phyloP scores from a whole-genome alignment of 2,888 invertebrate genomes.

The Tetragonisca angustula region DNA sequence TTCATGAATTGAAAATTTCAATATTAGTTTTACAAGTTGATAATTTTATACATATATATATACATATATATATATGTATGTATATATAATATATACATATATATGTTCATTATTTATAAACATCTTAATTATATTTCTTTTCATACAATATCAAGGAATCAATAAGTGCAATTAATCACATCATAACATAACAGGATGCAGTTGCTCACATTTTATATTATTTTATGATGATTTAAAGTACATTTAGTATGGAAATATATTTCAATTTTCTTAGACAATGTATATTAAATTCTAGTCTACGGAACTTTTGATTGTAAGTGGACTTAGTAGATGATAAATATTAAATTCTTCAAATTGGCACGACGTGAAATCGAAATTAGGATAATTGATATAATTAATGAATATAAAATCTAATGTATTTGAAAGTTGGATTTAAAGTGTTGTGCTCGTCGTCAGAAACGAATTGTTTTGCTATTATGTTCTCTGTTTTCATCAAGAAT shows the following conservation, averaged over 20 bases:
- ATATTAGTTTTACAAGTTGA: slow-evolving; percentile 19
- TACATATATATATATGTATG: too few species aligned
- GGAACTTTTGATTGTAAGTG: neutral
- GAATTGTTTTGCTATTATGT: neutral
- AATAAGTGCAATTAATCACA: slow-evolving; percentile 31
- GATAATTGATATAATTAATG: slow-evolving; percentile 10
- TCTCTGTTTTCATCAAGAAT: slow-evolving; percentile 41
- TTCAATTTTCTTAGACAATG: neutral
- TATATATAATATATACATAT: neutral
- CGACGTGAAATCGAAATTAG: neutral
- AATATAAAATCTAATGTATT: neutral
- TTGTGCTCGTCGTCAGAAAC: neutral
- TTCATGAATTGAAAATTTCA: slow-evolving; percentile 7
- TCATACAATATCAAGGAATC: slow-evolving; percentile 7
- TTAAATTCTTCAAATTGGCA: slow-evolving; percentile 5
- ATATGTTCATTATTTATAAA: slow-evolving; percentile 6
- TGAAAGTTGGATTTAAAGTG: neutral
- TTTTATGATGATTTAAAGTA: slow-evolving; percentile 16
- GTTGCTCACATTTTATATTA: slow-evolving; percentile 1
- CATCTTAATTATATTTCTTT: slow-evolving; percentile 4
- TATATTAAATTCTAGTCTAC: slow-evolving; percentile 52
- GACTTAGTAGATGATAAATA: neutral
- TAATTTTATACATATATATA: slow-evolving; percentile 24
- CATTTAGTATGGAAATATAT: slow-evolving; percentile 12
- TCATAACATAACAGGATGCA: neutral